Conservation (phyloP, 2,113 vertebrate species). For the Podilymbus podiceps region DNA sequence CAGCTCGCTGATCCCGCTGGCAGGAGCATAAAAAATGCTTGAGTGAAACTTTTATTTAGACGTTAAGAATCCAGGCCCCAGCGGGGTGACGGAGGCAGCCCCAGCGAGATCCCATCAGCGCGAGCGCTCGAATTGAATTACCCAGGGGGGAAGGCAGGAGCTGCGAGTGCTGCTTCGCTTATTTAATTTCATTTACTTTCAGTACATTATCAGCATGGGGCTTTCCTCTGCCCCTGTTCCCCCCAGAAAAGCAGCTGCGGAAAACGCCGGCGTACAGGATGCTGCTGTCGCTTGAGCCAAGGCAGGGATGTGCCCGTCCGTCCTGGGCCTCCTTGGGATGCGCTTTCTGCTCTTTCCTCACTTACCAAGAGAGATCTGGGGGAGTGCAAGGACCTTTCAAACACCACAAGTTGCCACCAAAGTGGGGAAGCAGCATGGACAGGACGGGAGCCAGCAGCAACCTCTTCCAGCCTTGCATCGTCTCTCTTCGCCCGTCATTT, state of each 20-base stretch:
- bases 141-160: conserved; percentile 77
- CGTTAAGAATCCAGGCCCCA: conserved; percentile 75
- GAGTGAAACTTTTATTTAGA: conserved; percentile 81
- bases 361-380: background rate
- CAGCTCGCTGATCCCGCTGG: conserved; percentile 75
- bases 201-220: conserved; percentile 79
- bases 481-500: background rate
- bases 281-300: background rate
- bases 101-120: conserved; percentile 75
- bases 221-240: conserved; percentile 55
- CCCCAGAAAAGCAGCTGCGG: conserved; percentile 31
- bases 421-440: background rate
- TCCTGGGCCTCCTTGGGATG: background rate
- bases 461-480: background rate
- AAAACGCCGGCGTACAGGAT: background rate
- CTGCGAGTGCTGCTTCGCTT: conserved; percentile 72
- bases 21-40: conserved; percentile 77
- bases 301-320: background rate
- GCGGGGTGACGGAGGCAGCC: conserved; percentile 76
- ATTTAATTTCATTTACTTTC: conserved; percentile 84
- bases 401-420: background rate
- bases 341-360: background rate
- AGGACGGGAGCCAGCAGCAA: background rate
- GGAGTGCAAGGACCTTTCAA: background rate
- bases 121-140: conserved; percentile 77